These are phyloP conservation scores for Neolamprologus longior DNA, from an alignment of 2,113 vertebrate genomes.

Conservation along the genomic window DNA sequence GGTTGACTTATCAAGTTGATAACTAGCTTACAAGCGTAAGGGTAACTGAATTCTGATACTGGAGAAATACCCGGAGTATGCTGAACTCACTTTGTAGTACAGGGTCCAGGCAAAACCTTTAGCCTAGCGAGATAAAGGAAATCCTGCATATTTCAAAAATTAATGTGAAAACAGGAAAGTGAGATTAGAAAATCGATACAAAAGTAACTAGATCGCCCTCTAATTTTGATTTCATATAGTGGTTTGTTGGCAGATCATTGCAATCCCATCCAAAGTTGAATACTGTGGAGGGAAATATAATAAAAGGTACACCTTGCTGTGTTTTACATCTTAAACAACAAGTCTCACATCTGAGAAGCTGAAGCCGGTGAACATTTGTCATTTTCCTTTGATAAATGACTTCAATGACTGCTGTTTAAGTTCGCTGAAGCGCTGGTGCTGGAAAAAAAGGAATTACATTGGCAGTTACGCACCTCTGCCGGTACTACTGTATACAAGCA, in stretches of 20 bases:
- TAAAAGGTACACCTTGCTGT: background rate
- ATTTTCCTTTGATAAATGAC: background rate
- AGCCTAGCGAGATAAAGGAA: background rate
- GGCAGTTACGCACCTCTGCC: background rate
- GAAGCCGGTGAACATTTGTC: background rate
- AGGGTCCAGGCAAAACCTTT: background rate
- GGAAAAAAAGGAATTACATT: background rate
- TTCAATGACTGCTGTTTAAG: background rate
- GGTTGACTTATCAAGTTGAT: background rate
- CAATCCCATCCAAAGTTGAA: background rate
- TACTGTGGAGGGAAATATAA: background rate
- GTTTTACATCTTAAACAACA: background rate
- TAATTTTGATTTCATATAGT: background rate
- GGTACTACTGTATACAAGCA: background rate
- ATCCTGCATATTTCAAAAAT: background rate
- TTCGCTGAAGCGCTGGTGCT: background rate
- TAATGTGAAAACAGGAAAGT: background rate
- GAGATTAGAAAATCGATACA: background rate
- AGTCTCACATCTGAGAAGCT: background rate
- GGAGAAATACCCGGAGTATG: background rate
- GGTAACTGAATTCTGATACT: background rate
- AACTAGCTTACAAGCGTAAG: accelerated
- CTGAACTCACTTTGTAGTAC: background rate
- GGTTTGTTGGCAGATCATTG: background rate
- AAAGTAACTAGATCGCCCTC: background rate